Conservation (phyloP, 2,888 invertebrate genomes). For the Cyclophora punctaria region DNA sequence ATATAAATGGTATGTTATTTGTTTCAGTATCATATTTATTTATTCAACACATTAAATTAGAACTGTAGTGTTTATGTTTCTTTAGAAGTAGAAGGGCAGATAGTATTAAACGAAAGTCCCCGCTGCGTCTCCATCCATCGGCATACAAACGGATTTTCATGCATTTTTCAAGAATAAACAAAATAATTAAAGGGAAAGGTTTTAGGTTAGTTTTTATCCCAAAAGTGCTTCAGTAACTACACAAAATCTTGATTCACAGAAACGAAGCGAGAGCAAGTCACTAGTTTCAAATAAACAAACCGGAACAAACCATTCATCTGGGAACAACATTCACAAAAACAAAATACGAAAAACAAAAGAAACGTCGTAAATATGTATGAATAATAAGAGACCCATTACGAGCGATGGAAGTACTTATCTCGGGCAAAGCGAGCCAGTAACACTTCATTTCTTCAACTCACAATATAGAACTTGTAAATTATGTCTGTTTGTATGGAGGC, state of each 20-base stretch:
- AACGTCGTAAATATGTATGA: conserved; percentile 21
- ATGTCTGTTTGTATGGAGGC: conserved; percentile 25
- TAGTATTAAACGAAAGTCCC: too few relatives aligned
- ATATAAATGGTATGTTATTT: too few relatives aligned
- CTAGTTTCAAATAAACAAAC: not conserved
- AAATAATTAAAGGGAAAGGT: too few relatives aligned
- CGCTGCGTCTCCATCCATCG: too few relatives aligned
- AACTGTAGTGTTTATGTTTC: too few relatives aligned
- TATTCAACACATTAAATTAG: too few relatives aligned
- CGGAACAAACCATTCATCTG: not conserved
- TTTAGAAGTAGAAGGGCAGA: too few relatives aligned
- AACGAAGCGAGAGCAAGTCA: not conserved
- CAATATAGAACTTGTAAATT: conserved; percentile 24
- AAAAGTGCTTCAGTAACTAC: not conserved
- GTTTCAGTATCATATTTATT: too few relatives aligned
- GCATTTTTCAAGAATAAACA: too few relatives aligned
- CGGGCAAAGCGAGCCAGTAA: conserved; percentile 20
- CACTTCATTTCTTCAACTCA: conserved; percentile 20
- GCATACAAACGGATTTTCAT: too few relatives aligned
- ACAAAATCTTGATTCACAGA: not conserved
- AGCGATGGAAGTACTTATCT: conserved; percentile 17
- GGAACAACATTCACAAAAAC: not conserved
- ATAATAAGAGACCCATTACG: conserved; percentile 23
- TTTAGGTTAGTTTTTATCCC: not conserved
- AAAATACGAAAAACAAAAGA: conserved; percentile 15